A percentile compares a stretch with the other conserved stretches of the same genome.
phyloP scores from a whole-genome alignment of 2,797 vertebrate genomes.

The Pogonophryne albipinna region DNA sequence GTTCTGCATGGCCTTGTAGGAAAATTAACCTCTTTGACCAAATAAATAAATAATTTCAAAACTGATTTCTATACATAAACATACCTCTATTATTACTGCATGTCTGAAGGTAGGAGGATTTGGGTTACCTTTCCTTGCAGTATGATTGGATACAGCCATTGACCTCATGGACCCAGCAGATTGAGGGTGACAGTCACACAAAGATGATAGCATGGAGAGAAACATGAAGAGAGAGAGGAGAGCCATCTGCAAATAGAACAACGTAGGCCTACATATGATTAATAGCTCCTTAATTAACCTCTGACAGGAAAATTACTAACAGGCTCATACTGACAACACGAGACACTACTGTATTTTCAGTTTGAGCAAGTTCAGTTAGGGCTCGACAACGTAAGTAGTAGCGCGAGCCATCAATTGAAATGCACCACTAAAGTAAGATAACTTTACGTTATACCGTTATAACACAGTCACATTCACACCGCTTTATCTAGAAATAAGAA shows the following conservation, averaged over 20 bases:
- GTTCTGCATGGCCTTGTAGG: neutral
- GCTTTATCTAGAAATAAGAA: neutral
- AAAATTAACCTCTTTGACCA: too few species aligned
- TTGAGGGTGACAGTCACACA: constrained; percentile 40
- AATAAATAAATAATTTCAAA: neutral
- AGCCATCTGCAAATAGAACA: constrained; percentile 61
- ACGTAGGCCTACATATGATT: neutral
- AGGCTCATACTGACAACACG: neutral
- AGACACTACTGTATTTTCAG: neutral
- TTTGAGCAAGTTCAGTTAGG: neutral
- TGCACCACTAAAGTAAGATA: too few species aligned
- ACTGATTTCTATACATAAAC: neutral
- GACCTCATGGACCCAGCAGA: constrained; percentile 10
- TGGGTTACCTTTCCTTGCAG: constrained; percentile 50
- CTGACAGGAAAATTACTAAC: neutral
- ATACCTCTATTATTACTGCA: neutral
- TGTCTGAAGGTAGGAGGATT: neutral
- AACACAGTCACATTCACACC: neutral
- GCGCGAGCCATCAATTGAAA: neutral
- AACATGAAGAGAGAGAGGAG: constrained; percentile 19
- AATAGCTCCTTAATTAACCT: neutral
- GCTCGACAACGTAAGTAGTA: neutral
- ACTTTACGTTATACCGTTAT: neutral
- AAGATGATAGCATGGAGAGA: constrained; percentile 19
- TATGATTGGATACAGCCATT: constrained; percentile 34